Conservation (phyloP, 2,888 invertebrate genomes). For the Noctua comes region DNA sequence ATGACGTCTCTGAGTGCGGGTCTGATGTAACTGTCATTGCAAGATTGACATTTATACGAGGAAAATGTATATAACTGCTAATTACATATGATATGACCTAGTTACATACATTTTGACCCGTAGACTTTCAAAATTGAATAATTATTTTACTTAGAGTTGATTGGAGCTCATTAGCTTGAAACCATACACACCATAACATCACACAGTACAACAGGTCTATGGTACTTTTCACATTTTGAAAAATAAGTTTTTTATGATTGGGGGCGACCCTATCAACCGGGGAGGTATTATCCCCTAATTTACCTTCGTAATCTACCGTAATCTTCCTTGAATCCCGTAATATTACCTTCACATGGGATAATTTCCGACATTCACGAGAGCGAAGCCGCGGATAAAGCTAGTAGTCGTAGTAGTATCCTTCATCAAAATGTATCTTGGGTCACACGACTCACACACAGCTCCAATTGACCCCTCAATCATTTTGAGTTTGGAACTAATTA, state of each 20-base stretch:
- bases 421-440: neutral
- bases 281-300: neutral
- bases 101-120: conserved; percentile 27
- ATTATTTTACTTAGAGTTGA: neutral
- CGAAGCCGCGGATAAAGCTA: neutral
- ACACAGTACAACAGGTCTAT: neutral
- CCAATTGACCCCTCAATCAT: conserved; percentile 22
- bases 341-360: too few species aligned
- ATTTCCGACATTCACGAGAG: neutral
- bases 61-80: neutral
- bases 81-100: conserved; percentile 9
- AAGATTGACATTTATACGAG: neutral
- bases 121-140: conserved; percentile 4
- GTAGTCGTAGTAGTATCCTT: neutral
- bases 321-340: too few species aligned
- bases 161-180: neutral
- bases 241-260: neutral
- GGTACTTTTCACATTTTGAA: neutral
- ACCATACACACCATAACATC: neutral
- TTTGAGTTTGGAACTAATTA: conserved; percentile 8
- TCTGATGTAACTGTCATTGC: neutral
- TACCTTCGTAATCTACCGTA: neutral
- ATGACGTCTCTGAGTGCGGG: conserved; percentile 4
- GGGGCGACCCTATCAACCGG: too few species aligned
- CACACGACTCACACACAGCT: neutral